Evolutionary conservation across 2,888 invertebrate species (phyloP).

Genomic region (Oasisia sp.): DNA sequence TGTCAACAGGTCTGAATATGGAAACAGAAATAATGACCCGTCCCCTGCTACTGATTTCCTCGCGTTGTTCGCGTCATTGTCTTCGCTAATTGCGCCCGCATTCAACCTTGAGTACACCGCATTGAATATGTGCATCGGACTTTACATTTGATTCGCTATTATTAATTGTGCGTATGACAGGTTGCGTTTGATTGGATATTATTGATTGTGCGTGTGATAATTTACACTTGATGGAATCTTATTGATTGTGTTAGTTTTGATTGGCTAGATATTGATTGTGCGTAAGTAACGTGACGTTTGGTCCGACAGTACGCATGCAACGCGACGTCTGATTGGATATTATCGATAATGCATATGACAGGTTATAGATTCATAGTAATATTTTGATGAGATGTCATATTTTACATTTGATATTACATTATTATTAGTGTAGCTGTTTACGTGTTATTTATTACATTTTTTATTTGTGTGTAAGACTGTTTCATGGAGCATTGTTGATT

Average conservation of each 20-base stretch:
- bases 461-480: neutral
- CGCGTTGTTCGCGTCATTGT: neutral
- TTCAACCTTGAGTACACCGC: neutral
- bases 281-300: neutral
- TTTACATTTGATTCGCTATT: neutral
- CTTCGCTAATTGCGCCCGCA: neutral
- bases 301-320: neutral
- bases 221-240: slow-evolving; percentile 13
- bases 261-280: neutral
- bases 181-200: slow-evolving; percentile 12
- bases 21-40: no score
- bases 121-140: neutral
- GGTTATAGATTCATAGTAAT: neutral
- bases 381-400: no score
- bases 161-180: slow-evolving; percentile 10
- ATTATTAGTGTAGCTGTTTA: neutral
- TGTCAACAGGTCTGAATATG: no score
- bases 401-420: neutral
- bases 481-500: neutral
- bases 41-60: no score
- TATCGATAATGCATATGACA: neutral
- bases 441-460: neutral
- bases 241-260: neutral
- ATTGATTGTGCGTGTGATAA: slow-evolving; percentile 10
- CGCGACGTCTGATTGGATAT: neutral